Base-by-base conservation (phyloP, 2,888 invertebrate species). In the Machimus rusticus region DNA sequence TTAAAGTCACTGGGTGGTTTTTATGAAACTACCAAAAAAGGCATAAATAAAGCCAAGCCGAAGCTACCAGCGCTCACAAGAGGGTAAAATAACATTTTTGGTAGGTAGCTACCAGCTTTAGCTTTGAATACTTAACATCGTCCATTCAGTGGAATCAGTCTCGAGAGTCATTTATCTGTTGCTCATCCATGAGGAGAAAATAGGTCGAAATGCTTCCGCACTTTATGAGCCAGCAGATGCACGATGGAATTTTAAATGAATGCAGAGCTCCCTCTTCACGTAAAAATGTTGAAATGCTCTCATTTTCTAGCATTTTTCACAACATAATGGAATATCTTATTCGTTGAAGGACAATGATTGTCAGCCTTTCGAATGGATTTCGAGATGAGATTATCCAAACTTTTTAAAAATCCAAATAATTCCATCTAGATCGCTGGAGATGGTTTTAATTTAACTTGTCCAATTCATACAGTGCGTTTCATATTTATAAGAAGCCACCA, bases 211-310 rank as follows among this genome's bases (percentile, higher is more conserved):
- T 78, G 16, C 78, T 78, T 78, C 78, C 78, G 78, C 23, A 43
- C 19, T 78, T 43, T 78, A 46, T 78, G 78, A n/a, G 28, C 43
- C 28, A 39, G 76, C 76, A 37, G 76, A 46, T 78, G 78, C 43
- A 78, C 78, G 78, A 78, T 78, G 23, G 78, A 78, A 78, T 78
- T 78, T 78, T 78, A 78, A 78, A 78, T 78, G 78, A 78, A 46
- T 78, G 78, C 46, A 78, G 46, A 37, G n/a, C 28, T 76, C 19
- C 74, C 76, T 8, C 19, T 76, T 8, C 37, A 5, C 34, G 37
- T 34, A 8, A 37, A 76, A 76, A 76, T 34, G 76, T n/a, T n/a
- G 37, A 34, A 76, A 37, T 76, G 76, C 19, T n/a, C 78, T 78
- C 46, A 78, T 78, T 78, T 78, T 43, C 37, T n/a, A 16, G 28